Conservation (phyloP, 2,113 vertebrate genomes). For the Leucoraja erinaceus region DNA sequence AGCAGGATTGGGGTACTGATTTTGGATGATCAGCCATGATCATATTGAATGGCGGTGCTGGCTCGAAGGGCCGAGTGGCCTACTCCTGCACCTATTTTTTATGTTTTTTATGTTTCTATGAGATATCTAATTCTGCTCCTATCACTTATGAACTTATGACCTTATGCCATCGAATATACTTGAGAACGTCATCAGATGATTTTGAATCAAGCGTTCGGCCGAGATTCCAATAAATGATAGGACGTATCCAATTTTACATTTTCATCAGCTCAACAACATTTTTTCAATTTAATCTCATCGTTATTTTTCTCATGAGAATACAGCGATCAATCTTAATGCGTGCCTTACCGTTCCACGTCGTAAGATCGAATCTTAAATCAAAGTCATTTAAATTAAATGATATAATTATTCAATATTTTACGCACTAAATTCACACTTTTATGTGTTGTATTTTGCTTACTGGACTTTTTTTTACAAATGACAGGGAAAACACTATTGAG, state of each 20-base stretch:
- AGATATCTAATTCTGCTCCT: too few species aligned
- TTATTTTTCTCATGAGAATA: neutral
- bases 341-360: too few species aligned
- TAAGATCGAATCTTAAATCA: neutral
- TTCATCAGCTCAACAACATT: neutral
- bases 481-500: neutral
- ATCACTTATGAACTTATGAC: neutral
- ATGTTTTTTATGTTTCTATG: too few species aligned
- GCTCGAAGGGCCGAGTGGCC: too few species aligned
- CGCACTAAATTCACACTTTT: neutral
- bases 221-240: constrained; percentile 33
- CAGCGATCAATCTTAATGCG: neutral
- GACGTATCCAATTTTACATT: neutral
- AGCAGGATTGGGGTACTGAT: too few species aligned
- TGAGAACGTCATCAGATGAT: constrained; percentile 7
- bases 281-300: neutral
- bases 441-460: neutral
- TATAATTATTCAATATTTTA: neutral
- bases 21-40: too few species aligned
- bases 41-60: too few species aligned
- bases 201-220: constrained; percentile 39
- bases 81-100: too few species aligned
- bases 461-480: neutral
- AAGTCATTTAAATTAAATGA: neutral
- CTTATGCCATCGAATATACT: constrained; percentile 41